Evolutionary conservation across 2,888 invertebrate species (phyloP).

Genomic region (Lysandra bellargus): DNA sequence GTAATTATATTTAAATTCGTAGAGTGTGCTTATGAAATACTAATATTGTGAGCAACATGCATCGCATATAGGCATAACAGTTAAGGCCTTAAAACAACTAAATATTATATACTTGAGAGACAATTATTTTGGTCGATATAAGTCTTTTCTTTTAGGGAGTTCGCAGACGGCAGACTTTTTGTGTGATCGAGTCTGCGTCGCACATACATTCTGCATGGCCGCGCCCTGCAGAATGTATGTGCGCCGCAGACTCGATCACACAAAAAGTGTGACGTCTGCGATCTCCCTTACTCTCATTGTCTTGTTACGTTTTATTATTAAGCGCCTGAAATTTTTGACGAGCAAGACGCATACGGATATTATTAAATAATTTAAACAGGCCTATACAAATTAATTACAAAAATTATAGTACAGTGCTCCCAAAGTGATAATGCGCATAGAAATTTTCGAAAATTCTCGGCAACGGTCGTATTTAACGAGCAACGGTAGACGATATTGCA

Average conservation of each 20-base stretch:
- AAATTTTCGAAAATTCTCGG: no score
- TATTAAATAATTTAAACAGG: not conserved
- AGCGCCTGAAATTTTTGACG: not conserved
- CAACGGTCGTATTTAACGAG: no score
- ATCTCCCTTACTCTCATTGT: no score
- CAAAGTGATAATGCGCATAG: no score
- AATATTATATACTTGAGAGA: constrained; percentile 29
- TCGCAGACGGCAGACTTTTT: no score
- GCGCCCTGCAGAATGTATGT: no score
- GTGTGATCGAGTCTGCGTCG: no score
- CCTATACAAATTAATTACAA: not conserved
- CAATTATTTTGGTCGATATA: constrained; percentile 26
- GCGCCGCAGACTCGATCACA: no score
- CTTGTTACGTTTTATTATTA: not conserved
- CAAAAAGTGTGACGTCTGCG: no score
- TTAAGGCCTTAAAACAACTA: constrained; percentile 34
- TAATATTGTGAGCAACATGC: constrained; percentile 43
- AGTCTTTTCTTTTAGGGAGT: not conserved
- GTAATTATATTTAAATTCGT: constrained; percentile 60
- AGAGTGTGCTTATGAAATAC: constrained; percentile 50
- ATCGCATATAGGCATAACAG: constrained; percentile 36
- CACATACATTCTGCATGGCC: no score
- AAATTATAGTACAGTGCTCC: not conserved
- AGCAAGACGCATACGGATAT: not conserved
- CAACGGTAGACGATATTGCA: no score